Evolutionary conservation across 2,113 vertebrate genomes (phyloP), one percentile per base, ranked within the genome.

Genomic region (Lophius piscatorius): DNA sequence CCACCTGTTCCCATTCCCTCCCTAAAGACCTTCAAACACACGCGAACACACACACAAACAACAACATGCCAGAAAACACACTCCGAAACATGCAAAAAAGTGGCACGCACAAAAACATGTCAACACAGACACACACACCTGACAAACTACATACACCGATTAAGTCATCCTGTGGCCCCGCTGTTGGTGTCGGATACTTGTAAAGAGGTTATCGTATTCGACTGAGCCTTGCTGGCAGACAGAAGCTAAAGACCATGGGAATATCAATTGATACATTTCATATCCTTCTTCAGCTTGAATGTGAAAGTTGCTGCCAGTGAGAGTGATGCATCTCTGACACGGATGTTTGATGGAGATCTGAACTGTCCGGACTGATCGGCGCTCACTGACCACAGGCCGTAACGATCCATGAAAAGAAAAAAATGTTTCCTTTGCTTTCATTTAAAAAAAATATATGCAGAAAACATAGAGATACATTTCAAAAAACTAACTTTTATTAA

Each of bases 401-500:
- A 72, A 80, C 46, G 31, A 68, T 46, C 33, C 51, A n/a, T 36
- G 56, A 67, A 65, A 73, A 49, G 45, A 34, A 17, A 63, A 61
- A 58, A 22, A n/a, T n/a, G n/a, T n/a, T n/a, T n/a, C n/a, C n/a
- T 50, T 22, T 33, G 36, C 26, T 10, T 44, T 38, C 20, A 9
- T n/a, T 16, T 7, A 33, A 8, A 16, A 36, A 31, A 24, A 33
- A 21, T 9, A 13, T 26, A 55, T 13, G 61, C 26, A 75, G 23
- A 63, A 34, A 57, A 54, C 46, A 18, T 44, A 11, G 14, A 68
- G 54, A 48, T 87, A 84, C 94, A 93, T 96, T 96, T 95, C 93
- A 95, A 98, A 92, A 99, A 98, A 96, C 94, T 95, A 96, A 96
- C 95, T 98, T 98, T 98, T 98, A 98, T 98, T 94, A 95, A 98